These are phyloP conservation scores for Centropus bengalensis DNA, from an alignment of 2,113 vertebrate genomes.

Conservation along the genomic window DNA sequence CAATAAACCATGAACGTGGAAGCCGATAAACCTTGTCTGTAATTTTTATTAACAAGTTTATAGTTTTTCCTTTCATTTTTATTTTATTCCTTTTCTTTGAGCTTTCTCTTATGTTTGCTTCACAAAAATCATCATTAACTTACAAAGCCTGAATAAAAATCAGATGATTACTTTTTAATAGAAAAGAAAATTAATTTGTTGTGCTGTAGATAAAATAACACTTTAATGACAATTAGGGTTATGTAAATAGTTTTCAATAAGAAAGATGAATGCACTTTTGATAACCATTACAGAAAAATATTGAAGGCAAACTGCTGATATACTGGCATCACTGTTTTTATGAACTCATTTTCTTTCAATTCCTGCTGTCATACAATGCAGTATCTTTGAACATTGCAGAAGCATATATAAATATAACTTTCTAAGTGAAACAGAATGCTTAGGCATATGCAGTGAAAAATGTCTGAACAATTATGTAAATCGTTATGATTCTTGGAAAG, in stretches of 20 bases:
- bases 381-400: background rate
- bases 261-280: background rate
- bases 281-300: conserved; percentile 30
- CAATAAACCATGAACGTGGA: background rate
- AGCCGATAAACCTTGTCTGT: background rate
- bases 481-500: conserved; percentile 38
- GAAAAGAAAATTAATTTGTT: conserved; percentile 42
- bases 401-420: background rate
- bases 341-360: conserved; percentile 30
- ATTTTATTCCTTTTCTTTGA: background rate
- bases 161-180: conserved; percentile 11
- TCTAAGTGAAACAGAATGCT: background rate
- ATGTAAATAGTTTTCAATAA: conserved; percentile 14
- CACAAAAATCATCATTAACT: background rate
- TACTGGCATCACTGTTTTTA: conserved; percentile 29
- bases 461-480: conserved; percentile 5
- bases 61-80: background rate
- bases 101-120: background rate
- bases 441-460: background rate
- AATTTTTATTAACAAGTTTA: background rate
- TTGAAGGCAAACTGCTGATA: conserved; percentile 13
- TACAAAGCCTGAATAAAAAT: background rate
- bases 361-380: background rate
- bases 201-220: conserved; percentile 24
- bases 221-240: conserved; percentile 35